Conservation (phyloP, 2,113 vertebrate species). For the Oncorhynchus keta region DNA sequence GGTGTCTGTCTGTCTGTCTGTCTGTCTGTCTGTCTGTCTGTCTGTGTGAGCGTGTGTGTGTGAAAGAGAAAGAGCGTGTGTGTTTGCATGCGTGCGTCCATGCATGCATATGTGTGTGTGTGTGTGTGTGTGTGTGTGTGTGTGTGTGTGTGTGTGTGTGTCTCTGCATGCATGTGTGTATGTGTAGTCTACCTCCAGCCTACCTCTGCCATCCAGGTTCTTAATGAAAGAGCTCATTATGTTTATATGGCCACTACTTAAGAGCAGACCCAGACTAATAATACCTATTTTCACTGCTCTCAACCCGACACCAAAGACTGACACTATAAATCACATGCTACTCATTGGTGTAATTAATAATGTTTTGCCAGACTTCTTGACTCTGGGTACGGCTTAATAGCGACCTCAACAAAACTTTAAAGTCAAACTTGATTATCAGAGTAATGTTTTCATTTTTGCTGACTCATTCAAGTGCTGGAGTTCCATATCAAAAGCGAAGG, state of each 20-base stretch:
- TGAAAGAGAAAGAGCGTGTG: not conserved
- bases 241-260: slow-evolving; percentile 57
- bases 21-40: slow-evolving; percentile 2
- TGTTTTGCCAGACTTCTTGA: slow-evolving; percentile 59
- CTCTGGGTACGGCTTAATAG: slow-evolving; percentile 59
- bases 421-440: slow-evolving; percentile 49
- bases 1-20: slow-evolving; percentile 1
- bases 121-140: no score
- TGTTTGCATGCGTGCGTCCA: not conserved
- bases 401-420: slow-evolving; percentile 49
- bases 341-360: slow-evolving; percentile 66
- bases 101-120: not conserved
- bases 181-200: not conserved
- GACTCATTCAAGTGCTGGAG: no score
- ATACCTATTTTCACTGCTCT: slow-evolving; percentile 62
- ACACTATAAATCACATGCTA: slow-evolving; percentile 65
- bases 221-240: slow-evolving; percentile 71
- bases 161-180: not conserved
- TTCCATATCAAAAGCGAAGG: no score
- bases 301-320: slow-evolving; percentile 68
- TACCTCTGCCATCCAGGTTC: slow-evolving; percentile 28
- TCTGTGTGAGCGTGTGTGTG: slow-evolving; percentile 2
- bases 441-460: no score
- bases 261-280: slow-evolving; percentile 62
- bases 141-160: no score